Conservation (phyloP, 2,113 vertebrate genomes). For the Marmota monax region DNA sequence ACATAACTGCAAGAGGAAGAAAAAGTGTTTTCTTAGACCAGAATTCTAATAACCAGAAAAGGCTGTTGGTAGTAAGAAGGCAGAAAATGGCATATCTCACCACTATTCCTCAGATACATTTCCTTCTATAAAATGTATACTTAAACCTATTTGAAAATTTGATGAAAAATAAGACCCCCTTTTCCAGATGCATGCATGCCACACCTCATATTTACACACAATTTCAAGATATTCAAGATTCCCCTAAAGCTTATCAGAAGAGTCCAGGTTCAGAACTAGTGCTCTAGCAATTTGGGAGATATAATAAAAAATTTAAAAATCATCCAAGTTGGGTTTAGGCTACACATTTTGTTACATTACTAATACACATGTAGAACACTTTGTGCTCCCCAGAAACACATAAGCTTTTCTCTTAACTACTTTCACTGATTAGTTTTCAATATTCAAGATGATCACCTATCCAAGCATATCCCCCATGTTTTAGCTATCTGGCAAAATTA, state of each 20-base stretch:
- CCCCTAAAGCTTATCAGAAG: background rate
- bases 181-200: background rate
- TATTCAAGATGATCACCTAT: conserved; percentile 41
- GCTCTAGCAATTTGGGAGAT: conserved; percentile 35
- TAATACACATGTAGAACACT: conserved; percentile 11
- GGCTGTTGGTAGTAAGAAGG: background rate
- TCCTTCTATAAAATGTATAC: background rate
- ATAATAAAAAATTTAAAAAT: conserved; percentile 21
- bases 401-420: conserved; percentile 38
- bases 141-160: background rate
- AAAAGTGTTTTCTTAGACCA: conserved; percentile 39
- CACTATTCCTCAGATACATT: rapidly evolving
- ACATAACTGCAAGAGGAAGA: conserved; percentile 52
- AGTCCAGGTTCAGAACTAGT: conserved; percentile 9
- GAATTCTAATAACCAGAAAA: conserved; percentile 57
- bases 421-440: conserved; percentile 63
- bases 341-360: background rate
- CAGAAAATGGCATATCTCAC: background rate
- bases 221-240: background rate
- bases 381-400: conserved; percentile 19
- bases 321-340: background rate
- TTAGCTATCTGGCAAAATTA: conserved; percentile 28
- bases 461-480: conserved; percentile 19
- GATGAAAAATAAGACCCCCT: background rate
- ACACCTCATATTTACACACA: background rate